Evolutionary conservation across 2,113 vertebrate species (phyloP).

Genomic region (Amblyopsis rosae): DNA sequence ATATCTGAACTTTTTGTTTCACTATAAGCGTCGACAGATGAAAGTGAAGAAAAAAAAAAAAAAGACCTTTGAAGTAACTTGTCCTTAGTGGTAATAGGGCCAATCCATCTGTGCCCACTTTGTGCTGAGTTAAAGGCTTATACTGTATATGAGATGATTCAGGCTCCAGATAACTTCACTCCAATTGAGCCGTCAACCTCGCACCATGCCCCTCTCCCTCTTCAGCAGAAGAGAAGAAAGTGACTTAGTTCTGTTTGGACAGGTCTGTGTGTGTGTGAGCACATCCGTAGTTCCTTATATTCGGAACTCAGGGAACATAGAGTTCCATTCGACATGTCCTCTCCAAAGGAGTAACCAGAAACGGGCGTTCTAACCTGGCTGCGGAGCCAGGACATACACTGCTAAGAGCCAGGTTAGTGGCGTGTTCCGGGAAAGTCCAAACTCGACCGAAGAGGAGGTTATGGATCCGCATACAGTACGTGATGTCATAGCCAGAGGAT

Average conservation of each 20-base stretch:
- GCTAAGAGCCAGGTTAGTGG: constrained; percentile 5
- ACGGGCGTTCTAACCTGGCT: constrained; percentile 14
- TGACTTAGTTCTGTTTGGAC: too few relatives aligned
- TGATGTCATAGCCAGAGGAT: constrained; percentile 23
- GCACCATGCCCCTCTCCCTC: neutral
- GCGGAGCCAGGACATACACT: neutral
- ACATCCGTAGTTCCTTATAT: constrained; percentile 30
- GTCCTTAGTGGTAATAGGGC: constrained; percentile 33
- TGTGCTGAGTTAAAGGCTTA: constrained; percentile 34
- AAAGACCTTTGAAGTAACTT: constrained; percentile 25
- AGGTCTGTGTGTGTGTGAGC: constrained; percentile 5
- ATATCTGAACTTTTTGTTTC: constrained; percentile 27
- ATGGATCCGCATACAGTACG: constrained; percentile 28
- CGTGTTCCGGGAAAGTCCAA: constrained; percentile 23
- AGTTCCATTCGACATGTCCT: constrained; percentile 28
- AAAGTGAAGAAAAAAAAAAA: constrained; percentile 3
- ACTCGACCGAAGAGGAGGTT: constrained; percentile 38
- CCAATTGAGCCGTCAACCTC: constrained; percentile 72
- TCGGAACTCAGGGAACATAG: constrained; percentile 34
- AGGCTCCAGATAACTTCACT: constrained; percentile 35
- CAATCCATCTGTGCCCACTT: constrained; percentile 56
- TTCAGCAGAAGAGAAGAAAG: neutral
- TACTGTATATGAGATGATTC: constrained; percentile 33
- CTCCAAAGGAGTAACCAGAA: constrained; percentile 26
- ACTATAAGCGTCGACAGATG: constrained; percentile 11